These are phyloP conservation scores for Emesis castigata DNA, from an alignment of 2,888 invertebrate genomes.

Conservation along the genomic window DNA sequence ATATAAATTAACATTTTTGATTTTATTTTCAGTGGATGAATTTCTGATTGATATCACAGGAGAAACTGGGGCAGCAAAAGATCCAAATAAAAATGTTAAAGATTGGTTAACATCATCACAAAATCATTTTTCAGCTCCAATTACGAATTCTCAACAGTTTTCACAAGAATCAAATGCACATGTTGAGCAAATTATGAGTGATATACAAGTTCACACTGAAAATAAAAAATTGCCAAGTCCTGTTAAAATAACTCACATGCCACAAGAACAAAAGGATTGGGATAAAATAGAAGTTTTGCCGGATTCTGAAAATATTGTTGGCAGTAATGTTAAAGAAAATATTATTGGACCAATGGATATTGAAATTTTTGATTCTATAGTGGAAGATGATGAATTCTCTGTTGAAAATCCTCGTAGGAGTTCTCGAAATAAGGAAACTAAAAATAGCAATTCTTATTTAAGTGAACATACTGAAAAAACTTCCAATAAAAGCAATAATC, in stretches of 20 bases:
- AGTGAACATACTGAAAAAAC: slow-evolving; percentile 67
- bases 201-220: slow-evolving; percentile 76
- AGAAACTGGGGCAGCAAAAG: slow-evolving; percentile 71
- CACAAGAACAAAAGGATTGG: slow-evolving; percentile 80
- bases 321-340: slow-evolving; percentile 74
- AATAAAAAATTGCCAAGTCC: slow-evolving; percentile 72
- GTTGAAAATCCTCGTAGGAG: slow-evolving; percentile 79
- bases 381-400: slow-evolving; percentile 77
- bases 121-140: slow-evolving; percentile 80
- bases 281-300: slow-evolving; percentile 81
- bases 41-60: slow-evolving; percentile 71
- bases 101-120: slow-evolving; percentile 81
- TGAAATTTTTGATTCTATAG: slow-evolving; percentile 72
- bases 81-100: slow-evolving; percentile 78
- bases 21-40: slow-evolving; percentile 77
- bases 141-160: slow-evolving; percentile 73
- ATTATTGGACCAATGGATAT: slow-evolving; percentile 76
- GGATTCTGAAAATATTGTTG: slow-evolving; percentile 72
- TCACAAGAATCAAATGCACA: slow-evolving; percentile 71
- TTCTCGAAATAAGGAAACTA: slow-evolving; percentile 77
- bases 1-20: too few relatives aligned
- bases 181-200: slow-evolving; percentile 74
- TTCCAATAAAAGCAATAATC: slow-evolving; percentile 72
- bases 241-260: slow-evolving; percentile 72
- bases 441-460: slow-evolving; percentile 67